These are phyloP conservation scores for Zaprionus inermis DNA, from an alignment of 1,140 invertebrate species.

Conservation along the genomic window DNA sequence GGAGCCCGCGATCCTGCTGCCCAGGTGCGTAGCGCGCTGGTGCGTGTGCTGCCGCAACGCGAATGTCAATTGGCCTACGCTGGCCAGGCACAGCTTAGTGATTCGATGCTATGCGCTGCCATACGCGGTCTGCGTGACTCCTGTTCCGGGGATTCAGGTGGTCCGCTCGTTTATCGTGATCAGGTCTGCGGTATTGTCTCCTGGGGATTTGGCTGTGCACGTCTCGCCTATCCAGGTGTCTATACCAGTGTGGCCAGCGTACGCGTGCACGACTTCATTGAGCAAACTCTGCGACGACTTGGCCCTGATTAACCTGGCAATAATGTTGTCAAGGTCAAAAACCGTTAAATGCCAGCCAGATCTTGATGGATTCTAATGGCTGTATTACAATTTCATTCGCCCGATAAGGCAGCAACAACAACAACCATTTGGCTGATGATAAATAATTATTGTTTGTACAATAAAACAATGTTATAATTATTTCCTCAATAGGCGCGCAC, in stretches of 20 bases:
- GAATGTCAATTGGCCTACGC: constrained; percentile 68
- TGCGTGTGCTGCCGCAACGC: constrained; percentile 48
- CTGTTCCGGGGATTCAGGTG: constrained; percentile 89
- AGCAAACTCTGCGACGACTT: constrained; percentile 29
- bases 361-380: constrained; percentile 15
- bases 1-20: constrained; percentile 46
- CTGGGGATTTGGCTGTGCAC: constrained; percentile 86
- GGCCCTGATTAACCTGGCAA: too few relatives aligned
- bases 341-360: neutral
- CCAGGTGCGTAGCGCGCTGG: constrained; percentile 64
- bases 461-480: constrained; percentile 73
- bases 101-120: constrained; percentile 76
- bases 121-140: constrained; percentile 70
- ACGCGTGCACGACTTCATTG: constrained; percentile 59
- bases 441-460: constrained; percentile 74
- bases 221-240: constrained; percentile 89
- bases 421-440: constrained; percentile 70
- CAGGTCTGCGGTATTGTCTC: constrained; percentile 88
- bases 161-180: constrained; percentile 86
- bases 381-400: constrained; percentile 45
- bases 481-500: constrained; percentile 52
- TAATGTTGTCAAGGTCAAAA: neutral
- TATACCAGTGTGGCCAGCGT: constrained; percentile 89
- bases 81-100: constrained; percentile 58
- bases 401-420: neutral